Conservation (phyloP, 1,140 invertebrate genomes). For the Coboldia fuscipes region DNA sequence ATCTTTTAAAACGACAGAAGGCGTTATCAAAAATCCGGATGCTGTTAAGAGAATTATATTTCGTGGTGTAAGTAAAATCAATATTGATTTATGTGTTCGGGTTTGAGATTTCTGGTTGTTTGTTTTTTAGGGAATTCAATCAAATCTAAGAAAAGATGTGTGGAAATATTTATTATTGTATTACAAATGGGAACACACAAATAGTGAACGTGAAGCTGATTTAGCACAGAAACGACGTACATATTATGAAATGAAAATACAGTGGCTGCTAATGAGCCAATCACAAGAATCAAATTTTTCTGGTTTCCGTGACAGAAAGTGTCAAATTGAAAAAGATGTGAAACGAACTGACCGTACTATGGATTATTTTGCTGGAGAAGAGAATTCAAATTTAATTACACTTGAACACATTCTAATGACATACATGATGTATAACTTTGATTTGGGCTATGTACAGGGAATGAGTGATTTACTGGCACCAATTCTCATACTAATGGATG, state of each 20-base stretch:
- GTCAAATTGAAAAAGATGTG: slow-evolving; percentile 94
- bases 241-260: slow-evolving; percentile 89
- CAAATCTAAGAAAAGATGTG: slow-evolving; percentile 55
- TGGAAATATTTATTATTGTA: slow-evolving; percentile 93
- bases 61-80: slow-evolving; percentile 74
- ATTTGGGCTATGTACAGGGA: slow-evolving; percentile 86
- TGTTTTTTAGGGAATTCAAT: slow-evolving; percentile 25
- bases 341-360: slow-evolving; percentile 85
- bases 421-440: slow-evolving; percentile 99
- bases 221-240: slow-evolving; percentile 56
- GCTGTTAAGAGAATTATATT: slow-evolving; percentile 65
- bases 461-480: slow-evolving; percentile 96
- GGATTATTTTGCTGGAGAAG: slow-evolving; percentile 74
- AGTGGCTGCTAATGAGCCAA: slow-evolving; percentile 80
- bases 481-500: slow-evolving; percentile 71
- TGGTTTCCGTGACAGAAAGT: slow-evolving; percentile 77
- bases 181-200: slow-evolving; percentile 64
- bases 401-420: slow-evolving; percentile 92
- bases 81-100: no score
- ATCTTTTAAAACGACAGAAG: slow-evolving; percentile 49
- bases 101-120: slow-evolving; percentile 1
- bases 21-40: slow-evolving; percentile 44
- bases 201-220: slow-evolving; percentile 41
- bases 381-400: slow-evolving; percentile 69
- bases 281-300: slow-evolving; percentile 78